Percentiles rank a stretch among this genome's conserved stretches.
Conservation (phyloP, 2,113 vertebrate genomes). For the Chaetorhynchus papuensis region DNA sequence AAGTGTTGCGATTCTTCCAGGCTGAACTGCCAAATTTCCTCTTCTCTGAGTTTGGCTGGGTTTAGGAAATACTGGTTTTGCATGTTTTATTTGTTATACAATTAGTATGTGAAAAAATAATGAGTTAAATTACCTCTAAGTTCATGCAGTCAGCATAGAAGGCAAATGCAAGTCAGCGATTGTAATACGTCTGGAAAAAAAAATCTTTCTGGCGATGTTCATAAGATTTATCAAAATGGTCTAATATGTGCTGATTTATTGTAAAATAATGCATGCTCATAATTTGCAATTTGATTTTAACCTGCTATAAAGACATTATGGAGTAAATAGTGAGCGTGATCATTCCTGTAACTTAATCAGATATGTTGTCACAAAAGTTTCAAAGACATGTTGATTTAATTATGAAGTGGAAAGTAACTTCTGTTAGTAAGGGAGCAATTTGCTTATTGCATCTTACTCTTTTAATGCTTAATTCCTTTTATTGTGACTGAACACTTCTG, state of each 20-base stretch:
- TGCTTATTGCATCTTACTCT: background rate
- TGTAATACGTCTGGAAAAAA: background rate
- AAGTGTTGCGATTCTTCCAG: background rate
- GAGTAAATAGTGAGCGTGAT: background rate
- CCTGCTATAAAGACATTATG: background rate
- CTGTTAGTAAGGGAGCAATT: background rate
- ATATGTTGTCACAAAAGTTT: constrained; percentile 9
- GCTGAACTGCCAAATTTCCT: background rate
- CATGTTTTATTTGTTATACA: background rate
- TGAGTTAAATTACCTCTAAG: background rate
- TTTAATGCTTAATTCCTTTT: background rate
- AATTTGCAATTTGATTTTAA: constrained; percentile 29
- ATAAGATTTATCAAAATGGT: background rate
- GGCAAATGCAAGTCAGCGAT: background rate
- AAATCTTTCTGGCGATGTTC: background rate
- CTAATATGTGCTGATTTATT: background rate
- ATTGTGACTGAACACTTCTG: background rate
- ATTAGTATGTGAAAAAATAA: background rate
- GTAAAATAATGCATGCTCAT: background rate
- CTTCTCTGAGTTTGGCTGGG: background rate
- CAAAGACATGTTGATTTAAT: constrained; percentile 2
- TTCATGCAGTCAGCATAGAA: background rate
- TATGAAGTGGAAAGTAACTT: constrained; percentile 8
- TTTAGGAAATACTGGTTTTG: background rate
- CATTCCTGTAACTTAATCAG: constrained; percentile 28